Evolutionary conservation across 2,797 vertebrate species (phyloP).

Genomic region (Channallabes apus): DNA sequence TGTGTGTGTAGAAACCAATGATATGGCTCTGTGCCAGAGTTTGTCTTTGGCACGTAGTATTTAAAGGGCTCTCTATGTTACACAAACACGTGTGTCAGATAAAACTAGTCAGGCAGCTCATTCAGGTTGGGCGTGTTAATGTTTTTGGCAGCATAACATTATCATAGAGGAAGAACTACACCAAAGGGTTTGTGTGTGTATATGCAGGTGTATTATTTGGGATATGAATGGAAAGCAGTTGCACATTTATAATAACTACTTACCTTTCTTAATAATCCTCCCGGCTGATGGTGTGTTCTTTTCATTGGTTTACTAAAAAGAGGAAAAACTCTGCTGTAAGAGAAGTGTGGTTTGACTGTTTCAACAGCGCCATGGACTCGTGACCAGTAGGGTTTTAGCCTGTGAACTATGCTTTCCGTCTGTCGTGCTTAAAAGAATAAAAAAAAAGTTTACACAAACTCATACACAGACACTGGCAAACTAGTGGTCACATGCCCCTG

Average conservation of each 20-base stretch:
- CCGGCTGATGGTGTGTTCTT: not conserved
- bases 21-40: slow-evolving; percentile 33
- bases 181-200: slow-evolving; percentile 32
- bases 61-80: slow-evolving; percentile 61
- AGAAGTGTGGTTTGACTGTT: slow-evolving; percentile 66
- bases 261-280: not conserved
- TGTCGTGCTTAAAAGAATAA: slow-evolving; percentile 55
- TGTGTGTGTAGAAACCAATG: slow-evolving; percentile 1
- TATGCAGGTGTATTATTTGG: not conserved
- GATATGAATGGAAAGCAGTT: not conserved
- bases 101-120: slow-evolving; percentile 63
- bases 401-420: slow-evolving; percentile 57
- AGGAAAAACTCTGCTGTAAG: slow-evolving; percentile 58
- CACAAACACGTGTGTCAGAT: slow-evolving; percentile 22
- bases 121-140: slow-evolving; percentile 63
- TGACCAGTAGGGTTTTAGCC: slow-evolving; percentile 60
- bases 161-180: slow-evolving; percentile 41
- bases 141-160: slow-evolving; percentile 48
- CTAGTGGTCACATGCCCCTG: slow-evolving; percentile 30
- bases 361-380: slow-evolving; percentile 70
- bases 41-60: slow-evolving; percentile 33
- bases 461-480: slow-evolving; percentile 21
- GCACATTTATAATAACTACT: not conserved
- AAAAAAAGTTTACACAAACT: slow-evolving; percentile 32
- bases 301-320: slow-evolving; percentile 40